phyloP scores from a whole-genome alignment of 1,140 invertebrate genomes.

The Anastrepha ludens region DNA sequence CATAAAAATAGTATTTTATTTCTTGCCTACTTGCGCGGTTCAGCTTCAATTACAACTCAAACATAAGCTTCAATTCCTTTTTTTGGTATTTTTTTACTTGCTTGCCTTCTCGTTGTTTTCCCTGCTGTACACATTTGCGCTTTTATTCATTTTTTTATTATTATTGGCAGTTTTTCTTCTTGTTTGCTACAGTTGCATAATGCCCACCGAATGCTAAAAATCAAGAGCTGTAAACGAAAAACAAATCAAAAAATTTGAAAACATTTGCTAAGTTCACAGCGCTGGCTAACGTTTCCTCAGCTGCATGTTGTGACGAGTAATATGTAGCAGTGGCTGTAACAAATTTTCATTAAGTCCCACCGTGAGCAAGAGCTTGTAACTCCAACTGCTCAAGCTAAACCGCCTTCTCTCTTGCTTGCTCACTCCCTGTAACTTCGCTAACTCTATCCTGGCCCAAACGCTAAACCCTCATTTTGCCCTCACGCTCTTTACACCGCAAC shows the following conservation, averaged over 20 bases:
- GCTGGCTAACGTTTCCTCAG: background rate
- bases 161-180: background rate
- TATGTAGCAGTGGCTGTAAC: background rate
- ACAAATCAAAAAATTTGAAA: background rate
- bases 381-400: background rate
- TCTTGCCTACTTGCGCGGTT: no score
- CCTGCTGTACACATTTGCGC: no score
- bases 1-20: no score
- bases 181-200: background rate
- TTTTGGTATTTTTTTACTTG: no score
- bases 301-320: background rate
- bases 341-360: conserved; percentile 16
- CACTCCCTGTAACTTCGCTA: background rate
- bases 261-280: background rate
- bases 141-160: background rate
- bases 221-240: background rate
- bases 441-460: background rate
- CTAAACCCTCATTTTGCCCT: background rate
- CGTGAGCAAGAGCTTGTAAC: background rate
- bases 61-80: no score
- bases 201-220: background rate
- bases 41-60: no score
- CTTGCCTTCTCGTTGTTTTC: no score
- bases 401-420: no score
- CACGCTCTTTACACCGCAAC: background rate